Evolutionary conservation across 2,888 invertebrate genomes (phyloP), one percentile per base, ranked within the genome.

Genomic region (Leucophenga montana): DNA sequence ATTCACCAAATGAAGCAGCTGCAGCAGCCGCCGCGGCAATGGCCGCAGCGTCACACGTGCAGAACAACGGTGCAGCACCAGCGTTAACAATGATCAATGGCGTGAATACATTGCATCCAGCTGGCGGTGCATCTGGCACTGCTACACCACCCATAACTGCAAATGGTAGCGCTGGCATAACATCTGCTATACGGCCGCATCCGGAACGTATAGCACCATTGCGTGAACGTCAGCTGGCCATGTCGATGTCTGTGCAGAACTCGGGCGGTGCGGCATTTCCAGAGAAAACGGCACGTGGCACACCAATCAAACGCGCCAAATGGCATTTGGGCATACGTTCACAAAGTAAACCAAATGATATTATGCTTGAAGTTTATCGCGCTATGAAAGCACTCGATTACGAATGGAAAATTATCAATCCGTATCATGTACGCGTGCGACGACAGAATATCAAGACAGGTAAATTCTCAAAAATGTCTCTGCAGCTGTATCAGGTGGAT

Each of bases 301-400:
- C 94, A 33, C 95, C 95, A 64, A 94, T 96, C 6, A 98, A 98
- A 89, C 91, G 97, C 74, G 98, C 99, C 8, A 99, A 99, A 86
- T 99, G 99, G 99, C 99, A 99, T 91, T 90, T 99, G 79, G 99
- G 98, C 69, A 99, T 99, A 82, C 91, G 99, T 68, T 99, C 99
- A 5, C 99, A 99, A 88, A 98, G 98, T 87, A 97, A 98, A 88
- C 99, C 99, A 0, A 97, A 97, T 87, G 99, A 99, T 89, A 99
- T 99, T 68, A 99, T 99, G 99, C 94, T 97, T 89, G 99, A 99
- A 90, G 99, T 99, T 0, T 99, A 97, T 89, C 92, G 98, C 76
- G 99, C 99, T 0, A 99, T 99, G 99, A 98, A 98, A 89, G 95
- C 96, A 1, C 91, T 99, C 9, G 95, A 97, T 89, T 99, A 97